Evolutionary conservation across 2,797 vertebrate genomes (phyloP), one percentile per base, ranked within the genome.

Genomic region (Parotocinclus haroldoi): DNA sequence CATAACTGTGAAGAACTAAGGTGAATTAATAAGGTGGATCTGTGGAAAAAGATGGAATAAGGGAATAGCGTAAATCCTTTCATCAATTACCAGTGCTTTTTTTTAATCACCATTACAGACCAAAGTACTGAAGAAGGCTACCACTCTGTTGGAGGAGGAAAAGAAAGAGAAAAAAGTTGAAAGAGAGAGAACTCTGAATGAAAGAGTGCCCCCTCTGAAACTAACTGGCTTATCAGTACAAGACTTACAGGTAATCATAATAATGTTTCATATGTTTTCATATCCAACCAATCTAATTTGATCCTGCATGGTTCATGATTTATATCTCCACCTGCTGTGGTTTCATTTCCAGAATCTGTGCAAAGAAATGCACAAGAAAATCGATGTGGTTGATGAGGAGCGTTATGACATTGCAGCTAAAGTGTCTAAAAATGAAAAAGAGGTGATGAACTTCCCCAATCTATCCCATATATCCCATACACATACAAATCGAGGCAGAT

Each of bases 381-480:
- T 90, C 3, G 90, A 92, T n/a, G 69, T 69, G 46, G 78, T 82
- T 36, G 91, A 93, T 71, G 90, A 92, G 60, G 88, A 88, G 10
- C 86, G 89, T 19, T 92, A 91, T 37, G 89, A 92, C 62, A 76
- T 89, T 71, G 68, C 63, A 17, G 53, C 63, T 19, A 92, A 92
- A 83, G 90, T 91, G 52, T 9, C 68, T 8, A 92, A 89, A 81
- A 88, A 83, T 78, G 78, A 77, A 0, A 69, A 2, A 7, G 90
- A 84, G 80, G 82, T 85, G 51, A 63, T 27, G 1, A 40, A 9
- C 6, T 42, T 42, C 7, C 40, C n/a, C n/a, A n/a, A n/a, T n/a
- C n/a, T n/a, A n/a, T n/a, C n/a, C n/a, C n/a, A n/a, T n/a, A n/a
- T n/a, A 27, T 2, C 27, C 27, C 27, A 5, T 27, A 27, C 27